phyloP scores from a whole-genome alignment of 2,113 vertebrate species.

The zebrafish (Danio rerio) region DNA sequence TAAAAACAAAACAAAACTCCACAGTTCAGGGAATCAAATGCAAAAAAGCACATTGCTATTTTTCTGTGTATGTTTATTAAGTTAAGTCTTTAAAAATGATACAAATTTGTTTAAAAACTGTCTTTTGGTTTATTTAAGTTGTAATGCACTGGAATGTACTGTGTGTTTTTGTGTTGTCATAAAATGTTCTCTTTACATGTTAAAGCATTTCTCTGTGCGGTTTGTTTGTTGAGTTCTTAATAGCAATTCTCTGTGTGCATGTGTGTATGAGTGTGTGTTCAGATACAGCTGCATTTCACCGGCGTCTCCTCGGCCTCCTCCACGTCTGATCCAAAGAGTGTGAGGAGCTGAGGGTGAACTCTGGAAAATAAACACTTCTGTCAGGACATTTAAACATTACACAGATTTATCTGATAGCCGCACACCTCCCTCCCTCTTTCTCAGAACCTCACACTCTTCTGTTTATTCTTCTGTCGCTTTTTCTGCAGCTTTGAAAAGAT shows the following conservation, averaged over 20 bases:
- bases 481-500: background rate
- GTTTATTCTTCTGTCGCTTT: slow-evolving; percentile 19
- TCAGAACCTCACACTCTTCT: background rate
- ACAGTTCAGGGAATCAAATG: slow-evolving; percentile 51
- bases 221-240: too few species aligned
- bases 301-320: slow-evolving; percentile 76
- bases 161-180: slow-evolving; percentile 44
- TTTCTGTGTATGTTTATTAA: slow-evolving; percentile 44
- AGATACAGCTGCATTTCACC: slow-evolving; percentile 79
- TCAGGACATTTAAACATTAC: slow-evolving; percentile 39
- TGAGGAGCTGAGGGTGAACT: slow-evolving; percentile 81
- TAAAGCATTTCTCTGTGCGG: slow-evolving; percentile 10
- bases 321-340: slow-evolving; percentile 77
- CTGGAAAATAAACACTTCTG: slow-evolving; percentile 68
- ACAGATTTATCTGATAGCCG: slow-evolving; percentile 12
- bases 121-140: slow-evolving; percentile 59
- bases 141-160: slow-evolving; percentile 61
- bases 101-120: background rate
- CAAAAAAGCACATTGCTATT: slow-evolving; percentile 42
- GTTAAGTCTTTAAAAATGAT: background rate
- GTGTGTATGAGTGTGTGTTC: slow-evolving; percentile 29
- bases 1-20: background rate
- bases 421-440: background rate
- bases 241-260: too few species aligned
- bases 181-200: slow-evolving; percentile 57